Conservation (phyloP, 2,888 invertebrate species). For the Drosophila meridionalis region DNA sequence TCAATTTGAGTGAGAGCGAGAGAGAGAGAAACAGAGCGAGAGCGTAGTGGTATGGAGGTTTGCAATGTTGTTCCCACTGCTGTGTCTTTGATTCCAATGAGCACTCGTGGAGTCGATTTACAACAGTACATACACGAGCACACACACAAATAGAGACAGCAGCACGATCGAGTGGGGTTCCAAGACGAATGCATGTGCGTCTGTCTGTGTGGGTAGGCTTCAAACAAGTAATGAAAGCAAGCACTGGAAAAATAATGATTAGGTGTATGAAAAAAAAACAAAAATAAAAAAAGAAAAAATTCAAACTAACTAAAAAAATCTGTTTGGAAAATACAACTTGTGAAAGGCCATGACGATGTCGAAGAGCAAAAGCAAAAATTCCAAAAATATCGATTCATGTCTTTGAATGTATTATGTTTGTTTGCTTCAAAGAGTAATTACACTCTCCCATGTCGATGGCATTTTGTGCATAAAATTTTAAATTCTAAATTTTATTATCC, state of each 20-base stretch:
- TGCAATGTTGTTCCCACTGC: constrained; percentile 45
- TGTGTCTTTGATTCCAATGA: constrained; percentile 55
- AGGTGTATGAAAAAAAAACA: constrained; percentile 42
- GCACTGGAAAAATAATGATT: constrained; percentile 76
- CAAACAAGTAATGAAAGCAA: constrained; percentile 75
- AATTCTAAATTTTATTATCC: neutral
- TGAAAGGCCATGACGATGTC: neutral
- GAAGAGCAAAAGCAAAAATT: constrained; percentile 18
- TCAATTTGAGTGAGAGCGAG: neutral
- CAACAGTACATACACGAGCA: constrained; percentile 31
- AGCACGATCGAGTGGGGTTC: constrained; percentile 32
- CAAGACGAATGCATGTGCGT: constrained; percentile 22
- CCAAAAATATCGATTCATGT: constrained; percentile 65
- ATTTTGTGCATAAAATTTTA: neutral
- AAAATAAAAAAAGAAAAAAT: constrained; percentile 25
- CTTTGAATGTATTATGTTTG: constrained; percentile 19
- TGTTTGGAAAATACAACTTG: constrained; percentile 37
- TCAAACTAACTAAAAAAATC: constrained; percentile 61
- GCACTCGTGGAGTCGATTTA: constrained; percentile 60
- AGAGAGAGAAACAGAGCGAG: constrained; percentile 2
- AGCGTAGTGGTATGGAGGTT: constrained; percentile 26
- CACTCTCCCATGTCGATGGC: neutral
- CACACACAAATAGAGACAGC: constrained; percentile 18
- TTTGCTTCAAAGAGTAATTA: neutral
- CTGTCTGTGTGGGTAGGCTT: constrained; percentile 27